Conservation (phyloP, 2,797 vertebrate genomes). For the Sternotherus odoratus region DNA sequence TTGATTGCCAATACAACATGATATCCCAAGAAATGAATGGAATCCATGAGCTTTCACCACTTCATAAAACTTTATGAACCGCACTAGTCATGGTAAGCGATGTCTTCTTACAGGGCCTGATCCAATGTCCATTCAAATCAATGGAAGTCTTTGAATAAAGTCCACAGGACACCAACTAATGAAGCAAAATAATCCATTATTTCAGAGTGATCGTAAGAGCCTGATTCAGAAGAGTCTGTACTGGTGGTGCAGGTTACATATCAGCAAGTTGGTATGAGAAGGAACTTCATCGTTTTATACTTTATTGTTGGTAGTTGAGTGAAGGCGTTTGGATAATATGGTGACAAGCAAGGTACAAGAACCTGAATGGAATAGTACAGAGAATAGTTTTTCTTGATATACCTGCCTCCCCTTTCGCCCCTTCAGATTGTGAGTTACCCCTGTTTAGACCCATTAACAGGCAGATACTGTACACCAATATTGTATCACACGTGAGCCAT, state of each 20-base stretch:
- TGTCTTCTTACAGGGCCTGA: not conserved
- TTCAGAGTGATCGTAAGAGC: not conserved
- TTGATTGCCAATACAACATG: rapidly evolving
- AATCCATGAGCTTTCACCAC: rapidly evolving
- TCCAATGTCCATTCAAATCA: rapidly evolving
- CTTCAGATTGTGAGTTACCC: not conserved
- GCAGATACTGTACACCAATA: rapidly evolving
- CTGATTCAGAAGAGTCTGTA: not conserved
- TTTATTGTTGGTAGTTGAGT: rapidly evolving
- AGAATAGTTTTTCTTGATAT: not conserved
- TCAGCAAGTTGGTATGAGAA: rapidly evolving
- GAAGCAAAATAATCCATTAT: not conserved
- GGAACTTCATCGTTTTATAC: no score
- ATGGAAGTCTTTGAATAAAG: not conserved
- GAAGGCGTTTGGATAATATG: rapidly evolving
- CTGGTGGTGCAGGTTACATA: rapidly evolving
- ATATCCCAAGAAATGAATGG: not conserved
- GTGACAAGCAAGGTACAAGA: not conserved
- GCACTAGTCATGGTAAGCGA: not conserved
- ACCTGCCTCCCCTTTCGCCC: not conserved
- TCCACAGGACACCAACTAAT: not conserved
- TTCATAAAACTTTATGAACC: rapidly evolving
- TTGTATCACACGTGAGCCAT: rapidly evolving
- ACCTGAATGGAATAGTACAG: not conserved
- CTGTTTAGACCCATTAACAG: rapidly evolving